Evolutionary conservation across 2,113 vertebrate genomes (phyloP).

Genomic region (Hystrix cristata): DNA sequence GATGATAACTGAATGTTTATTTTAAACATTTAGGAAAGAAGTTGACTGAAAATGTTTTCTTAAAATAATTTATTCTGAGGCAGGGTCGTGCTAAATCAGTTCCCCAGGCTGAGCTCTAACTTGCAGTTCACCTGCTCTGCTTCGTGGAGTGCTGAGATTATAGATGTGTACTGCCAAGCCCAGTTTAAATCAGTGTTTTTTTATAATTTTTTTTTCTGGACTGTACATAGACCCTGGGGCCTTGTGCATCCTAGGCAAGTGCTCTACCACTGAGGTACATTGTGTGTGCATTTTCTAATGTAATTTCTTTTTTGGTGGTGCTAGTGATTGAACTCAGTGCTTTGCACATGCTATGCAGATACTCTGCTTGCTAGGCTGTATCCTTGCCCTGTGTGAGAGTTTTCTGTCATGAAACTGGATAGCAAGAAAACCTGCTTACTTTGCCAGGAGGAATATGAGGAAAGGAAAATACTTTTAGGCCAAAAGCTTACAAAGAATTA

Average conservation of each 20-base stretch:
- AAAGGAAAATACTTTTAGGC: constrained; percentile 24
- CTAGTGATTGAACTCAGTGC: not conserved
- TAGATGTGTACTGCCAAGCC: not conserved
- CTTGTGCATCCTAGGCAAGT: not conserved
- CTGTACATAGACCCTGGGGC: not conserved
- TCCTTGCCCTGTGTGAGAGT: not conserved
- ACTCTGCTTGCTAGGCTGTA: not conserved
- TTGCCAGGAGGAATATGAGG: not conserved
- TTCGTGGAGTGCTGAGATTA: not conserved
- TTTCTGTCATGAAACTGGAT: constrained; percentile 55
- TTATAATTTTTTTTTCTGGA: not conserved
- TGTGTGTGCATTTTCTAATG: not conserved
- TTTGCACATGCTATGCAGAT: not conserved
- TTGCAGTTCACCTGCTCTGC: not conserved
- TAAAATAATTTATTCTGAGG: not conserved
- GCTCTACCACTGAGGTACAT: not conserved
- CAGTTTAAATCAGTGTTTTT: not conserved
- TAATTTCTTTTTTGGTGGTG: not conserved
- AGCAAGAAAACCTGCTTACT: not conserved
- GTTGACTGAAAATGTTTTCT: constrained; percentile 35
- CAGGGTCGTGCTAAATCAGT: not conserved
- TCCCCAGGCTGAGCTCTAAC: not conserved
- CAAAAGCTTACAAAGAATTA: constrained; percentile 36
- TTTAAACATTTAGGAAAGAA: constrained; percentile 20
- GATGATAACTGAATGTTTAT: constrained; percentile 13